Evolutionary conservation across 2,113 vertebrate genomes (phyloP).

Genomic region (Corynorhinus townsendii): DNA sequence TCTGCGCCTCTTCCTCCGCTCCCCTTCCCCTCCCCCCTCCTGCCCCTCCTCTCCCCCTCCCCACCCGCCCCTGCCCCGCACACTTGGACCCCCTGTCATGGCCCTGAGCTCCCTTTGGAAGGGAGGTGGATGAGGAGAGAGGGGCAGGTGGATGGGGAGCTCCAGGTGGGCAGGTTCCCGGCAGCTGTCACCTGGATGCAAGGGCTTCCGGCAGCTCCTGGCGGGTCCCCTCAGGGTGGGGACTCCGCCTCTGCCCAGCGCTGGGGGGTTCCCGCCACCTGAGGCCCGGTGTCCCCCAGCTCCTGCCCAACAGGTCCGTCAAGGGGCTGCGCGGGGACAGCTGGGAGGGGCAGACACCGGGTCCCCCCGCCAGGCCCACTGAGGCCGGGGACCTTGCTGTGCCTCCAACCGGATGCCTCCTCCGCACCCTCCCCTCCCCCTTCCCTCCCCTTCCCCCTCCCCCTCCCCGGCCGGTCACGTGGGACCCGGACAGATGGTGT

Average conservation of each 20-base stretch:
- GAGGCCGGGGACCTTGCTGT: not conserved
- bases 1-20: accelerated
- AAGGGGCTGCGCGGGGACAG: too few relatives aligned
- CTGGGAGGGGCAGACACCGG: not conserved
- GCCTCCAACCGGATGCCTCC: accelerated
- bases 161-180: too few relatives aligned
- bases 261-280: too few relatives aligned
- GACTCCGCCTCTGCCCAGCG: too few relatives aligned
- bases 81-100: not conserved
- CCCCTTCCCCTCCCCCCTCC: too few relatives aligned
- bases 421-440: accelerated
- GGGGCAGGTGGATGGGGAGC: not conserved
- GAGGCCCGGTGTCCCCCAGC: not conserved
- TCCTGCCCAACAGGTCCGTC: not conserved
- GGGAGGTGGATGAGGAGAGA: not conserved
- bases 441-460: too few relatives aligned
- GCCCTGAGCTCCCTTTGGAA: not conserved
- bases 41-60: accelerated
- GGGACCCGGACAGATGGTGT: too few relatives aligned
- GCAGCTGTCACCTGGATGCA: not conserved
- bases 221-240: not conserved
- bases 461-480: accelerated
- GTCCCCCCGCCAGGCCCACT: too few relatives aligned
- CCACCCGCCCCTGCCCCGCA: not conserved
- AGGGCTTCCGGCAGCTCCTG: not conserved